Conservation (phyloP, 2,888 invertebrate species). For the Caenorhabditis sinica region DNA sequence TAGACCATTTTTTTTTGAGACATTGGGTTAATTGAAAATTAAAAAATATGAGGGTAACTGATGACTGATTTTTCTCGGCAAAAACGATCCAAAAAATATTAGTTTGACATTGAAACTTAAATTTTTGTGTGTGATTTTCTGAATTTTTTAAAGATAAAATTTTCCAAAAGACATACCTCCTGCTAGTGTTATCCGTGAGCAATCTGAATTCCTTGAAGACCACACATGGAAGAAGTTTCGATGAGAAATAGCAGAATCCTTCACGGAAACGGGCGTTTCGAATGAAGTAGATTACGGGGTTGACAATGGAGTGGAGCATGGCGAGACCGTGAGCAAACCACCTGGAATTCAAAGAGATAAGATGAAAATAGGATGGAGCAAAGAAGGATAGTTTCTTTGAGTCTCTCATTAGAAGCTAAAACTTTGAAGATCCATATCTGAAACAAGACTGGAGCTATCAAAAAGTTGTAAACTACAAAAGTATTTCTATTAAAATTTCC, state of each 20-base stretch:
- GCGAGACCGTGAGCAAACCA: constrained; percentile 83
- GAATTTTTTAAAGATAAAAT: background rate
- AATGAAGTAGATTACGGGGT: constrained; percentile 82
- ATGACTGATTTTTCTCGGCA: background rate
- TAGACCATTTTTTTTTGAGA: background rate
- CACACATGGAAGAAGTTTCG: constrained; percentile 68
- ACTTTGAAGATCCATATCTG: too few species aligned
- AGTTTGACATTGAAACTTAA: background rate
- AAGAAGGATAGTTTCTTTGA: background rate
- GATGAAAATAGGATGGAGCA: background rate
- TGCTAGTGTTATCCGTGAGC: constrained; percentile 66
- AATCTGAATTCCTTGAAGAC: constrained; percentile 75
- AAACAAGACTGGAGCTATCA: too few species aligned
- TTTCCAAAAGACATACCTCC: constrained; percentile 23
- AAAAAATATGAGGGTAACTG: background rate
- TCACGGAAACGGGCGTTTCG: constrained; percentile 89
- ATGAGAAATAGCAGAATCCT: constrained; percentile 87
- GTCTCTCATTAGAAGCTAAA: background rate
- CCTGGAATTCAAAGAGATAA: constrained; percentile 64
- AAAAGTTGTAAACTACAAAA: too few species aligned
- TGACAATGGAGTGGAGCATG: constrained; percentile 83
- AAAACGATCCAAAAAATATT: background rate
- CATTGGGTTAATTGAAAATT: constrained; percentile 11
- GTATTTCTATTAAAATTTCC: too few species aligned
- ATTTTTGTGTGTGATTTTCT: background rate